Conservation (phyloP, 2,888 invertebrate genomes). For the Siphonodentalium dalli region DNA sequence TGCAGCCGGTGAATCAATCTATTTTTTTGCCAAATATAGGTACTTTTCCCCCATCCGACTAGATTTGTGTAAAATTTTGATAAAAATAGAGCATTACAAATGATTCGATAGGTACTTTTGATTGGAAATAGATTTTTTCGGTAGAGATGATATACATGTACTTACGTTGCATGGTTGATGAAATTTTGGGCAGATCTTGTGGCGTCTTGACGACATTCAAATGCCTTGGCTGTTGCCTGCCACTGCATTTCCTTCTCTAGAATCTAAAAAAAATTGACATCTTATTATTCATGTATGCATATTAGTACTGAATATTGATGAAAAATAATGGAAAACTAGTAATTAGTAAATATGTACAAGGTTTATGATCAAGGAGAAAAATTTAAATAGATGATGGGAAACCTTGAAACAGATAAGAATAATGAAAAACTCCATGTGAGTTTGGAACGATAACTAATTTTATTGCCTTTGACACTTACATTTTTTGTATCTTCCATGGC, state of each 20-base stretch:
- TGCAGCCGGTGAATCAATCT: too few species aligned
- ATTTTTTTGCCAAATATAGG: too few species aligned
- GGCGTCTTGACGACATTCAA: conserved; percentile 40
- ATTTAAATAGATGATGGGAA: too few species aligned
- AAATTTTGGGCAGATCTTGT: conserved; percentile 45
- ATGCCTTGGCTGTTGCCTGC: conserved; percentile 51
- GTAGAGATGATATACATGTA: background rate
- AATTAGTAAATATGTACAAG: background rate
- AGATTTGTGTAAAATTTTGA: too few species aligned
- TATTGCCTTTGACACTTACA: conserved; percentile 26
- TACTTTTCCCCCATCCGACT: too few species aligned
- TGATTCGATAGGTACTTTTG: too few species aligned
- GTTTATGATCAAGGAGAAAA: background rate
- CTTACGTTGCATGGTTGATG: conserved; percentile 41
- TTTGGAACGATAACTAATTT: background rate
- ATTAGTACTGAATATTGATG: background rate
- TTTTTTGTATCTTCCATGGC: conserved; percentile 63
- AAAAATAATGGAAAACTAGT: background rate
- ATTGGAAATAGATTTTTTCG: background rate
- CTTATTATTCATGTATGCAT: background rate
- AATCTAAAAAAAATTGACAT: conserved; percentile 32
- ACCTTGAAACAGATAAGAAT: too few species aligned
- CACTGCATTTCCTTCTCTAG: conserved; percentile 54
- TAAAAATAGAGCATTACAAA: too few species aligned
- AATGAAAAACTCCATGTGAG: too few species aligned